A percentile compares a stretch with the other conserved stretches of the same genome.
These are phyloP conservation scores for Chelon auratus DNA, from an alignment of 2,797 vertebrate genomes.

Conservation along the genomic window DNA sequence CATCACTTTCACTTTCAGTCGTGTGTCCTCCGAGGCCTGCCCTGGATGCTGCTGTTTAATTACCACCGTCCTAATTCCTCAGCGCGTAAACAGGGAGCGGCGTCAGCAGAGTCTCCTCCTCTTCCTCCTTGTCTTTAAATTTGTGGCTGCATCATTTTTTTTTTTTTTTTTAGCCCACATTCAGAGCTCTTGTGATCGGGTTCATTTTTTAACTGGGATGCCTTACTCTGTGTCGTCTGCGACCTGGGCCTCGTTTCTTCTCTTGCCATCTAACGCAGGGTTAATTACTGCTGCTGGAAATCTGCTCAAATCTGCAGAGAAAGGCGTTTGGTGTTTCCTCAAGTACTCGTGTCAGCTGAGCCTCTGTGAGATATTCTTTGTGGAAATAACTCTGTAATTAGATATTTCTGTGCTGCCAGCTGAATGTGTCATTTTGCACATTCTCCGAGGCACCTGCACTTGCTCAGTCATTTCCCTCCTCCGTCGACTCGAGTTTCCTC, in stretches of 20 bases:
- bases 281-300: neutral
- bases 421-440: conserved; percentile 16
- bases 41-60: no score
- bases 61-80: no score
- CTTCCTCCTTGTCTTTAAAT: no score
- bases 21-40: no score
- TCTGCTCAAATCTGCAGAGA: neutral
- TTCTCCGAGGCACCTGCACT: neutral
- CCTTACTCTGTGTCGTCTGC: no score
- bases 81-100: no score
- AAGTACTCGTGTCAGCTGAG: neutral
- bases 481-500: conserved; percentile 12
- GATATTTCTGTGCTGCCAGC: conserved; percentile 19
- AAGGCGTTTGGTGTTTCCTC: neutral
- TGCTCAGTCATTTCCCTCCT: conserved; percentile 5
- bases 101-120: no score
- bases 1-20: no score
- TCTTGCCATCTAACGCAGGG: neutral
- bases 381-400: conserved; percentile 14
- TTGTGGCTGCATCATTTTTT: no score
- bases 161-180: no score
- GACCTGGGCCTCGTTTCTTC: neutral
- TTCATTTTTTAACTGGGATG: no score
- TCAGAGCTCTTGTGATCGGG: no score
- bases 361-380: neutral